Evolutionary conservation across 1,140 invertebrate species (phyloP), one percentile per base, ranked within the genome.

Genomic region (Pseudomyrmex concolor): DNA sequence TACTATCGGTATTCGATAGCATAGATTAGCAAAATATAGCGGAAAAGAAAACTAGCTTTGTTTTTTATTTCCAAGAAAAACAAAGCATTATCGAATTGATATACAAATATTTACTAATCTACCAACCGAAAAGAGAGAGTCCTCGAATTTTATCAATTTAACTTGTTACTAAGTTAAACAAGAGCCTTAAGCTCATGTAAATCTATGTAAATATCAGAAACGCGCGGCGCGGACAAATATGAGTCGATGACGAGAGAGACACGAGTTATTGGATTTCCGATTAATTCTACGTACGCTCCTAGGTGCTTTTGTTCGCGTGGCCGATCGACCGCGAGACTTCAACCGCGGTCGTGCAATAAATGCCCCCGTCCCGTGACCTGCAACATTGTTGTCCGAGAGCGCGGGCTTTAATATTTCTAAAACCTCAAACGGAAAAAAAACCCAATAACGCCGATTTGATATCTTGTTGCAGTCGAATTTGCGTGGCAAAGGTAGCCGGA

Each of bases 201-300:
- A 80, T 80, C 76, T 66, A 80, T 80, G 54, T 80, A 80, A 80
- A 80, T 80, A 66, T 80, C 76, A 80, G 76, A 34, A 34, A 80
- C 66, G 76, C 66, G 54, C 22, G 55, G 66, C 54, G 66, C 66
- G 45, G 54, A 10, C 66, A 80, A 80, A 80, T 45, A 80, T 71
- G 76, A 80, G 70, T 80, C 76, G 70, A 80, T 66, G 71, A 70
- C 76, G 76, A 55, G 76, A 55, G 76, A 80, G 76, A 80, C 43
- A 54, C 66, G 76, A 59, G 76, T 80, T 80, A 80, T 80, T 80
- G 76, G 66, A 71, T 80, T 71, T 80, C 76, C 76, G 76, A 80
- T 80, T 80, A 80, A 80, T 80, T 80, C 76, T 70, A 80, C 76
- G 76, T 80, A 71, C 71, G 76, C 76, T 80, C 76, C 76, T 80